Evolutionary conservation across 1,140 invertebrate species (phyloP), one percentile per base, ranked within the genome.

Genomic region (Patella vulgata): DNA sequence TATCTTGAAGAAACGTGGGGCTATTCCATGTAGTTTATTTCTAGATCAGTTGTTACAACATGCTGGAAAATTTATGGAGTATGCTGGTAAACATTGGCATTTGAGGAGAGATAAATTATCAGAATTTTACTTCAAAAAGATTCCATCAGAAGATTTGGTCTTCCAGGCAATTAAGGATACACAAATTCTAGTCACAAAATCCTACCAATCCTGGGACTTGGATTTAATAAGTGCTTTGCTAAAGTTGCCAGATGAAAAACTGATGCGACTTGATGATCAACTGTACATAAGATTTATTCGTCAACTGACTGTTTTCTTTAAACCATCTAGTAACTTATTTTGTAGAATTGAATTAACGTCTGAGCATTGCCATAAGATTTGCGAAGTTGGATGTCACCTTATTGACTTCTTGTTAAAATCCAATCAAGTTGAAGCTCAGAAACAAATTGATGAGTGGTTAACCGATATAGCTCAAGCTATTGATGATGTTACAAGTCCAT

Each of bases 191-290:
- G 42, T 36, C 55, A 87, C 87, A 21, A 89, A 89, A 66, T 90
- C 91, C 59, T 90, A 91, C 11, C 87, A 87, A 33, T 85, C 87
- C 8, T 96, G 94, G 93, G 90, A 95, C 79, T 95, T 93, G 93
- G 90, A 91, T 70, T 86, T 92, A 21, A 90, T 95, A 64, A 86
- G 87, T 61, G 88, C 91, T 36, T 88, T 95, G 73, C 84, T 95
- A 4, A 92, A 90, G 88, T 92, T 93, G 80, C 85, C 86, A 47
- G 82, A 84, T 73, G 83, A 85, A 25, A 81, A 80, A 52, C 70
- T 88, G 28, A 85, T 87, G 69, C 87, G 87, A 66, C 80, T 91
- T n/a, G 86, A 89, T 50, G 92, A 96, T 76, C 90, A 90, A 39
- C 89, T 89, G 33, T 59, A 69, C 62, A 36, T 71, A 33, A 77